Percentiles rank a stretch among this genome's conserved stretches.
Evolutionary conservation across 2,113 vertebrate genomes (phyloP).

Genomic region (Mormyrus lacerda): DNA sequence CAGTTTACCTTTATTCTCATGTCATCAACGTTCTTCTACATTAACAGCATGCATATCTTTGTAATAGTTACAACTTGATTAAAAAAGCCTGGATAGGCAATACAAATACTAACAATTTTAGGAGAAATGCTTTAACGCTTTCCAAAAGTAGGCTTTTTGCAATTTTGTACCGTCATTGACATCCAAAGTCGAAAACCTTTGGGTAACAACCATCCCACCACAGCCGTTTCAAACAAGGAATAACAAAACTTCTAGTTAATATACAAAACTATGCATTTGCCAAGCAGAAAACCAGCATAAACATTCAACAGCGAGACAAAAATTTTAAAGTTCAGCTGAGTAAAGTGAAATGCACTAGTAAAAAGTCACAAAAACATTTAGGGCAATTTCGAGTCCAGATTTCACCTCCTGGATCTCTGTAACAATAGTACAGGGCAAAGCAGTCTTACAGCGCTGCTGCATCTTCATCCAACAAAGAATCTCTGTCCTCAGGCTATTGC

Average conservation of each 20-base stretch:
- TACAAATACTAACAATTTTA: neutral
- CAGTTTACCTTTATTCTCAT: conserved; percentile 23
- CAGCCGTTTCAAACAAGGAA: neutral
- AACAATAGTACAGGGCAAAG: neutral
- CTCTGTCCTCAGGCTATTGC: neutral
- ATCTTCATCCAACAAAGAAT: neutral
- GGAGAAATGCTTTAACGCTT: neutral
- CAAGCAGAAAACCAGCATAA: neutral
- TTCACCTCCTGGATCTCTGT: neutral
- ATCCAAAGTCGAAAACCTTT: neutral
- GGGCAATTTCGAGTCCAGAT: neutral
- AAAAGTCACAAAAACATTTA: neutral
- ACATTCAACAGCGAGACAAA: neutral
- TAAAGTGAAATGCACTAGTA: neutral
- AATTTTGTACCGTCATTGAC: neutral
- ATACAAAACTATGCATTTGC: neutral
- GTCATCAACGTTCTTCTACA: conserved; percentile 42
- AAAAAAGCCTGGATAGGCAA: conserved; percentile 27
- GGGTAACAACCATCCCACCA: no score
- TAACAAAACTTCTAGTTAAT: neutral
- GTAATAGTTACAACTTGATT: conserved; percentile 50
- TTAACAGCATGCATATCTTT: conserved; percentile 65
- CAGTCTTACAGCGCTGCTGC: neutral
- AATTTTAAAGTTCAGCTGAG: neutral
- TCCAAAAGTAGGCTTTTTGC: neutral